Evolutionary conservation across 2,888 invertebrate species (phyloP), one percentile per base, ranked within the genome.

Genomic region (Antheraea assamensis): DNA sequence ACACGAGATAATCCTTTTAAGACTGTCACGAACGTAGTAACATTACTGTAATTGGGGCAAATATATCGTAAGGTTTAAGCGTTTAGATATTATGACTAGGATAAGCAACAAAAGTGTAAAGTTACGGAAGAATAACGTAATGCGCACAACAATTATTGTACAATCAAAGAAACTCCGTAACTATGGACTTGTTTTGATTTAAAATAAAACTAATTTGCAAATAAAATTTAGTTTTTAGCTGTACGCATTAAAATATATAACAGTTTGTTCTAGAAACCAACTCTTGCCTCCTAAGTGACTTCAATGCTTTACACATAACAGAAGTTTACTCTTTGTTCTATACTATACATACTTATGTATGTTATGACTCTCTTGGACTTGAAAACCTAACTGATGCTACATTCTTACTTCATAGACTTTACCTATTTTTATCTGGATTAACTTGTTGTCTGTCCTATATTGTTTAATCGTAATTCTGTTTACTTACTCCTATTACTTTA

Each of bases 1-100:
- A 74, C 74, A 61, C 58, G 55, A 71, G 64, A 72, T 77, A 77
- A 76, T 71, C 76, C 70, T 52, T 70, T 75, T 72, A 58, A 70
- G 30, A 49, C n/a, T 74, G 35, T 73, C 68, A 74, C 71, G 35
- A 52, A 68, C 72, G 49, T 73, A 71, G 64, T 42, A 64, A 31
- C 66, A 31, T 49, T 64, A 21, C 49, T 74, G 47, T 70, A 78
- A 79, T 74, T 76, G 64, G 72, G 75, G 66, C 71, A 72, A 52
- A 21, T 66, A 72, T 77, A 76, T 76, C 76, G 75, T 55, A 73
- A 7, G 8, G n/a, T 24, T 24, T 55, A 55, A 55, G 5, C n/a
- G 8, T 5, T n/a, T 21, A 3, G 55, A 21, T 21, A 55, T 55
- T n/a, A 55, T 8, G 52, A n/a, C n/a, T 55, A 55, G 7, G 21